Percentiles rank a stretch among this genome's conserved stretches.
Conservation (phyloP, 2,113 vertebrate genomes). For the Chamaetylas fuelleborni region DNA sequence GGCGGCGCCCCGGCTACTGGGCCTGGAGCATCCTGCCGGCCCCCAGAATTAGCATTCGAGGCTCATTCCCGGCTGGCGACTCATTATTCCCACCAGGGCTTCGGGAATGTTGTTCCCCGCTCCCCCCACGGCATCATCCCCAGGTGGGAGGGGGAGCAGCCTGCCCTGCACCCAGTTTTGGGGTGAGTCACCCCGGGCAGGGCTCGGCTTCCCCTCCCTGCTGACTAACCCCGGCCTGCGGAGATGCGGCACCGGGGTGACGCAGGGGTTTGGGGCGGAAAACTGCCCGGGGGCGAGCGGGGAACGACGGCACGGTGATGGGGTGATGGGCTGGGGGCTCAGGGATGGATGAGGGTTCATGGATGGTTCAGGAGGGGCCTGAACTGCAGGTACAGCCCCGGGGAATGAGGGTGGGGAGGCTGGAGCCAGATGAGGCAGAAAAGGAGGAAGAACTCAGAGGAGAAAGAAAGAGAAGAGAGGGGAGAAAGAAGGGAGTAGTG, state of each 20-base stretch:
- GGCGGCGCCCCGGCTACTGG: neutral
- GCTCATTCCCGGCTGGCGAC: neutral
- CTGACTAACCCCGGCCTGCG: neutral
- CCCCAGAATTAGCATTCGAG: neutral
- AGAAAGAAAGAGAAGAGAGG: neutral
- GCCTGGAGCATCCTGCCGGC: neutral
- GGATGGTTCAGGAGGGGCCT: neutral
- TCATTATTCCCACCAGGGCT: neutral
- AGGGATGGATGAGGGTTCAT: neutral
- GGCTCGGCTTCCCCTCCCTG: constrained; percentile 39
- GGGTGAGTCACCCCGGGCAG: constrained; percentile 35
- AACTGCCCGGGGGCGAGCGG: neutral
- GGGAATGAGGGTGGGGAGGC: neutral
- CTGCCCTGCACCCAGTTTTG: neutral
- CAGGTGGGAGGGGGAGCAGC: neutral
- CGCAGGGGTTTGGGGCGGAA: neutral
- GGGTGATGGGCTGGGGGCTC: neutral
- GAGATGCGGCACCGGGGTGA: neutral
- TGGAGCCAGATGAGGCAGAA: accelerated
- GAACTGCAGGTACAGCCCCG: neutral
- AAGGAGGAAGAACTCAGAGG: neutral
- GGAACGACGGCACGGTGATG: neutral
- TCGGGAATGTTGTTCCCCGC: neutral
- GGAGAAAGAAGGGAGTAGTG: neutral
- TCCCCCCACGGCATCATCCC: neutral